phyloP scores from a whole-genome alignment of 2,113 vertebrate genomes.

The Aphyosemion australe region DNA sequence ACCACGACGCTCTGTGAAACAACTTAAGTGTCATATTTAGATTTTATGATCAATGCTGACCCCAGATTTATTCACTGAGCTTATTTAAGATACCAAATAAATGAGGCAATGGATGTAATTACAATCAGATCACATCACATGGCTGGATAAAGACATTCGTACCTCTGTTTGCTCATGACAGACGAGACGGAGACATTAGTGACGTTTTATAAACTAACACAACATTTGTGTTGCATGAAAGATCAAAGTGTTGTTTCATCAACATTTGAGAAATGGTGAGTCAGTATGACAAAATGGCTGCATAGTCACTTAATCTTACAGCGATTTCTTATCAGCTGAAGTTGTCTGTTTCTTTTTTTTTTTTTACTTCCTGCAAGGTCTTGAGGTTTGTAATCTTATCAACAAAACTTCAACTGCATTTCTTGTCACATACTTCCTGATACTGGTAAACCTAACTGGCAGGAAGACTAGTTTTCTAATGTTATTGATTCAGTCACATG shows the following conservation, averaged over 20 bases:
- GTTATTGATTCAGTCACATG: too few relatives aligned
- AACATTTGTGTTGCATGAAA: conserved; percentile 13
- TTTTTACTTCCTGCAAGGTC: neutral
- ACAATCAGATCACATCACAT: conserved; percentile 39
- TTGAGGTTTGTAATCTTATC: conserved; percentile 15
- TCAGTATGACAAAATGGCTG: conserved; percentile 22
- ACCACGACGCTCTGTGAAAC: conserved; percentile 51
- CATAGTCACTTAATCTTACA: conserved; percentile 3
- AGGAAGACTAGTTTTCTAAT: neutral
- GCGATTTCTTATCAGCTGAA: conserved; percentile 1
- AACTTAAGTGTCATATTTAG: conserved; percentile 72
- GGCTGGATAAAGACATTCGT: conserved; percentile 34
- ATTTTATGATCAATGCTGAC: conserved; percentile 75
- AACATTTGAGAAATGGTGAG: conserved; percentile 15
- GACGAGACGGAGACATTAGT: neutral
- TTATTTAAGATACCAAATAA: conserved; percentile 61
- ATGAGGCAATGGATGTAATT: conserved; percentile 35
- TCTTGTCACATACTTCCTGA: conserved; percentile 17
- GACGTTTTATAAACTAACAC: conserved; percentile 23
- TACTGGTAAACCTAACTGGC: conserved; percentile 30
- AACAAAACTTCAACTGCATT: neutral
- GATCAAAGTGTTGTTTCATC: conserved; percentile 24
- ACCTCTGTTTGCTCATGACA: conserved; percentile 42
- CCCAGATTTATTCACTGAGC: conserved; percentile 53
- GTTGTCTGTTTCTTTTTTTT: neutral